Evolutionary conservation across 1,140 invertebrate genomes (phyloP).

Genomic region (Drosophila arizonae): DNA sequence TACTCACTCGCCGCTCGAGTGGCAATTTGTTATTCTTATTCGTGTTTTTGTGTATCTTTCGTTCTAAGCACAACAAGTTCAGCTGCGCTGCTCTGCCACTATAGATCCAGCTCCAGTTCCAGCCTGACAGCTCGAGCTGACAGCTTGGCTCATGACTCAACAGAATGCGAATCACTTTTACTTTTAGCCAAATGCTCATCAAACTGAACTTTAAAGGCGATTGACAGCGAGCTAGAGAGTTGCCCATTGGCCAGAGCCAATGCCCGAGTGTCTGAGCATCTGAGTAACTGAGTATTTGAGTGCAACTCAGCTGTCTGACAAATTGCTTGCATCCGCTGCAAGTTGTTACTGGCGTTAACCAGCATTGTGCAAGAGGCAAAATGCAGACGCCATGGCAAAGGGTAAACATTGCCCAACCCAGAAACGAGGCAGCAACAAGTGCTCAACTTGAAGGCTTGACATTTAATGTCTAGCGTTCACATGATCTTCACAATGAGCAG

Average conservation of each 20-base stretch:
- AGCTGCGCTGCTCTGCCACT: too few relatives aligned
- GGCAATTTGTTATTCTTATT: conserved; percentile 48
- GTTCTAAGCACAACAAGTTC: conserved; percentile 27
- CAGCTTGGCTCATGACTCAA: conserved; percentile 51
- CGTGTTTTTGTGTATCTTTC: conserved; percentile 23
- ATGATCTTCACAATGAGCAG: too few relatives aligned
- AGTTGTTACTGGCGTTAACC: neutral
- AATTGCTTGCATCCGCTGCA: conserved; percentile 68
- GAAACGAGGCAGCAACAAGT: conserved; percentile 24
- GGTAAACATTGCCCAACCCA: conserved; percentile 52
- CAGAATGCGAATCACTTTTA: conserved; percentile 63
- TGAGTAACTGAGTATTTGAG: conserved; percentile 27
- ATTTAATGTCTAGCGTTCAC: conserved; percentile 31
- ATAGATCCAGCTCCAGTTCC: too few relatives aligned
- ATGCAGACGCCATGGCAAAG: conserved; percentile 46
- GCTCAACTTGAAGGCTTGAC: conserved; percentile 39
- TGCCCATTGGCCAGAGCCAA: neutral
- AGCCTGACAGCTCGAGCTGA: conserved; percentile 15
- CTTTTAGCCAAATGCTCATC: conserved; percentile 45
- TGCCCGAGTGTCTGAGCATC: conserved; percentile 3
- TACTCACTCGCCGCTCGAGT: conserved; percentile 29
- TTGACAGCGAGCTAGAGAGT: conserved; percentile 21
- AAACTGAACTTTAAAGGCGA: conserved; percentile 41
- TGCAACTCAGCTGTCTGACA: conserved; percentile 52
- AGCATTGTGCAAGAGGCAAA: conserved; percentile 49